phyloP scores from a whole-genome alignment of 2,888 invertebrate species.

The Microplitis manilae region DNA sequence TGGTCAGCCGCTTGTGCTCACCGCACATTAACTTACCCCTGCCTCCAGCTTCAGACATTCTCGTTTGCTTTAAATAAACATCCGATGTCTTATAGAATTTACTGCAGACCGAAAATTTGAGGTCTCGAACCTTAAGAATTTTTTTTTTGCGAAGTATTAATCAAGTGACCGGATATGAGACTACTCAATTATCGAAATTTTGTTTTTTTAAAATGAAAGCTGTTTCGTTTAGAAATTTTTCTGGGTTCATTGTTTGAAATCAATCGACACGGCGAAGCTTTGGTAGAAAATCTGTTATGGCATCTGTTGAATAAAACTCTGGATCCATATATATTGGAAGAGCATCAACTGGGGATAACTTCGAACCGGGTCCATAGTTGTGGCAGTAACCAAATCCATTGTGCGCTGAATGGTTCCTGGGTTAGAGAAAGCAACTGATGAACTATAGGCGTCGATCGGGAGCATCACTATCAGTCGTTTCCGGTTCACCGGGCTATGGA shows the following conservation, averaged over 20 bases:
- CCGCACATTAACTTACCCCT: conserved; percentile 69
- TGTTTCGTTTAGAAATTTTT: too few species aligned
- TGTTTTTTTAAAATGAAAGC: too few species aligned
- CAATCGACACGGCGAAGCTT: background rate
- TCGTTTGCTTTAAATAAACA: conserved; percentile 12
- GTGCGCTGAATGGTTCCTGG: conserved; percentile 10
- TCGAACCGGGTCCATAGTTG: background rate
- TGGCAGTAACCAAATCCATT: background rate
- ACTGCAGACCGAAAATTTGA: too few species aligned
- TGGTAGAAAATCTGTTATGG: background rate
- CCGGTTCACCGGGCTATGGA: conserved; percentile 65
- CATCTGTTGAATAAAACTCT: background rate
- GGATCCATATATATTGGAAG: background rate
- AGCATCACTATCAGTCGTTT: conserved; percentile 70
- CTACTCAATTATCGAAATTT: too few species aligned
- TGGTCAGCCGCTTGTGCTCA: conserved; percentile 65
- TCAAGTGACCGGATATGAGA: too few species aligned
- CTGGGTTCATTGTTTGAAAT: too few species aligned
- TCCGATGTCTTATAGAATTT: background rate
- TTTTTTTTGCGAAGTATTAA: too few species aligned
- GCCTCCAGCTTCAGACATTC: conserved; percentile 3
- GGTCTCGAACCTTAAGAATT: too few species aligned
- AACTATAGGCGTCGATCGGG: conserved; percentile 64
- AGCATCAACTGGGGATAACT: background rate
- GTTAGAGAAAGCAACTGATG: conserved; percentile 1